Evolutionary conservation across 2,797 vertebrate genomes (phyloP).

Genomic region (Scyliorhinus canicula): DNA sequence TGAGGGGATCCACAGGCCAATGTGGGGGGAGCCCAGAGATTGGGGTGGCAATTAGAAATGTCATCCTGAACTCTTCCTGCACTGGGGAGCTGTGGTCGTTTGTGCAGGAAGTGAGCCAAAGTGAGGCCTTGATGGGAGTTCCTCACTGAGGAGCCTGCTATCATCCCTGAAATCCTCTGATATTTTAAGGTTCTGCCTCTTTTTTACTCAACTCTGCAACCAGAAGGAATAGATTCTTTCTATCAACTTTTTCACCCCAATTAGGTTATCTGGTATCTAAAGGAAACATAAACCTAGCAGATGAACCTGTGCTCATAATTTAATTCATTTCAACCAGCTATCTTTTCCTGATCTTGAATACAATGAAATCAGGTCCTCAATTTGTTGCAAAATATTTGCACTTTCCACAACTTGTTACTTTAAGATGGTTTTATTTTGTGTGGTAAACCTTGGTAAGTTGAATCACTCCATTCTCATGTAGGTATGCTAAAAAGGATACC

Average conservation of each 20-base stretch:
- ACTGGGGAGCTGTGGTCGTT: too few relatives aligned
- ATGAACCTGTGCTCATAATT: not conserved
- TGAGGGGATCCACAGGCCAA: too few relatives aligned
- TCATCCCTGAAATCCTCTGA: not conserved
- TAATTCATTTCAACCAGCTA: not conserved
- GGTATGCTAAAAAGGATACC: not conserved
- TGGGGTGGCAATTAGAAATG: too few relatives aligned
- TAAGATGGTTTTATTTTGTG: not conserved
- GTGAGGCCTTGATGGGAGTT: too few relatives aligned
- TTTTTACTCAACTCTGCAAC: not conserved
- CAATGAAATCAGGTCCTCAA: not conserved
- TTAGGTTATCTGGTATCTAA: not conserved
- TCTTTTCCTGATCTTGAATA: not conserved
- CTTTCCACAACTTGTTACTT: not conserved
- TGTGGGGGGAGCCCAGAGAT: too few relatives aligned
- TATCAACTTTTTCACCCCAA: not conserved
- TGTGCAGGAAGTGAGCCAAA: too few relatives aligned
- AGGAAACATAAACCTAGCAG: not conserved
- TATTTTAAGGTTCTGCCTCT: not conserved
- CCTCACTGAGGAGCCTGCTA: too few relatives aligned
- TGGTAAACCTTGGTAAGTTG: not conserved
- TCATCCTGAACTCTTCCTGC: too few relatives aligned
- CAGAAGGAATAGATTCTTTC: not conserved
- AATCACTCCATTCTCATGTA: not conserved
- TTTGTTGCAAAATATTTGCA: not conserved